A percentile compares a stretch with the other conserved stretches of the same genome.
Conservation (phyloP, 2,113 vertebrate species). For the Catharus fuscescens region DNA sequence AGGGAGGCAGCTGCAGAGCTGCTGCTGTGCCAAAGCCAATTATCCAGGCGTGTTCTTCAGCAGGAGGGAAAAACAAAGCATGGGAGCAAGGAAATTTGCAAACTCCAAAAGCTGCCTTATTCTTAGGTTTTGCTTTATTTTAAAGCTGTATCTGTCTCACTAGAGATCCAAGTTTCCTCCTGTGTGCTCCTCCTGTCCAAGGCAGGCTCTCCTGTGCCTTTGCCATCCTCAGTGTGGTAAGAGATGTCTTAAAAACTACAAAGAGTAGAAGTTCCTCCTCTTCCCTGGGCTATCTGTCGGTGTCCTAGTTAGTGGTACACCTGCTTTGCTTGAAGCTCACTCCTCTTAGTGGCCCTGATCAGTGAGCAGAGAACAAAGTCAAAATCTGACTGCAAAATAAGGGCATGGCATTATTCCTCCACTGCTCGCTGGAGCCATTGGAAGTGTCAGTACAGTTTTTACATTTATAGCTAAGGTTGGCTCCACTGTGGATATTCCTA, state of each 20-base stretch:
- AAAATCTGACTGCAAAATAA: not conserved
- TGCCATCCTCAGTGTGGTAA: accelerated
- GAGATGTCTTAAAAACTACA: not conserved
- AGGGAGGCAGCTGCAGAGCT: not conserved
- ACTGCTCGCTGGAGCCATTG: not conserved
- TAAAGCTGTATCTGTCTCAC: not conserved
- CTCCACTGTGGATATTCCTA: not conserved
- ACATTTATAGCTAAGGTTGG: not conserved
- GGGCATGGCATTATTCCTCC: not conserved
- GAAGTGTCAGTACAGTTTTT: not conserved
- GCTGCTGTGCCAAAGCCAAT: not conserved
- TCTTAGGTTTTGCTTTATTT: not conserved
- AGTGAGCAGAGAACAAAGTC: not conserved
- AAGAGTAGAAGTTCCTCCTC: not conserved
- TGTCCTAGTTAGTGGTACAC: accelerated
- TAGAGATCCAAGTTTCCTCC: not conserved
- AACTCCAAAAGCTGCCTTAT: not conserved
- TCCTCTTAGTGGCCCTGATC: not conserved
- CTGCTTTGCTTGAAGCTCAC: not conserved
- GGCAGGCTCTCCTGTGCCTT: not conserved
- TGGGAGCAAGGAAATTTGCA: not conserved
- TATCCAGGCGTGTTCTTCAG: not conserved
- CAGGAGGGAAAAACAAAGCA: not conserved
- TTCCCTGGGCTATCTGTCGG: not conserved
- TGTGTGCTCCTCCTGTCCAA: not conserved